phyloP scores from a whole-genome alignment of 2,113 vertebrate genomes.

The Anhinga rufa region DNA sequence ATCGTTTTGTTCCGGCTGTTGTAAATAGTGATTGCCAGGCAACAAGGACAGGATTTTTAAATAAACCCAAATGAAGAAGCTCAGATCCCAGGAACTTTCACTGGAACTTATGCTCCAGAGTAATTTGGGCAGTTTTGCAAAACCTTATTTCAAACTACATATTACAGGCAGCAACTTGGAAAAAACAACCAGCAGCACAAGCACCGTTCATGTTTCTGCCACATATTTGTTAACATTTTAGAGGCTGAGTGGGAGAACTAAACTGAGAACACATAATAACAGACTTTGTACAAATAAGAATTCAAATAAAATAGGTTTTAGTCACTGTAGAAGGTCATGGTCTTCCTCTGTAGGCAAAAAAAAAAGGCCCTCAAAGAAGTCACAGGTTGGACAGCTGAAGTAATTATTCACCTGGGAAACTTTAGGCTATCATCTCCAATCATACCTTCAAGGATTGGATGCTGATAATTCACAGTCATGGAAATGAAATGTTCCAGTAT shows the following conservation, averaged over 20 bases:
- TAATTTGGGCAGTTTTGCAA: neutral
- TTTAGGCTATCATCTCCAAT: conserved; percentile 27
- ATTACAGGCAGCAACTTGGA: neutral
- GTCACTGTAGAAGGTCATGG: neutral
- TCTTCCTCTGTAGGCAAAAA: neutral
- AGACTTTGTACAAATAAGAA: neutral
- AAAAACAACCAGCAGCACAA: neutral
- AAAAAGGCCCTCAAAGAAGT: neutral
- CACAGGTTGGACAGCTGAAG: neutral
- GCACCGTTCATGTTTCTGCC: neutral
- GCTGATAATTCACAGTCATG: conserved; percentile 44
- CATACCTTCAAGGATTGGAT: conserved; percentile 27
- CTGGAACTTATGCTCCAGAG: neutral
- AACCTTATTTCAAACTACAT: neutral
- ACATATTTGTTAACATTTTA: neutral
- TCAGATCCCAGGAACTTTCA: neutral
- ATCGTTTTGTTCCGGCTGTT: neutral
- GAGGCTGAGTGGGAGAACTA: neutral
- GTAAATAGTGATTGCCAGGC: neutral
- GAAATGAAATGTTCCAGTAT: conserved; percentile 1
- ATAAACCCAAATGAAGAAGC: neutral
- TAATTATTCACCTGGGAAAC: conserved; percentile 33
- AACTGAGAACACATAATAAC: neutral
- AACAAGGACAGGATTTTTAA: neutral
- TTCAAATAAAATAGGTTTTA: neutral